Base-by-base conservation (phyloP, 2,113 vertebrate species). In the Micromys minutus region DNA sequence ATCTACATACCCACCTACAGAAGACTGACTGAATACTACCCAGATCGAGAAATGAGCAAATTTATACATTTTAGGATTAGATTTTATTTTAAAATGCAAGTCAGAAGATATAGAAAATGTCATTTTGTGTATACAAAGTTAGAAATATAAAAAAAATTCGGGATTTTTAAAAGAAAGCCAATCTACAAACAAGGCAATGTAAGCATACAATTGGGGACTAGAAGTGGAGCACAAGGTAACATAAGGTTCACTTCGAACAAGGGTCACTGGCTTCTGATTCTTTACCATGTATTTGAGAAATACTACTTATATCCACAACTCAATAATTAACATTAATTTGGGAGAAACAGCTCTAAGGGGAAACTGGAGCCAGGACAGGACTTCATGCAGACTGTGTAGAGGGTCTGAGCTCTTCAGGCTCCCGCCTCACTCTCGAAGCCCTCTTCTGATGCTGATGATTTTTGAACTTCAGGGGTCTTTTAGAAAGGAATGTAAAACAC, bases 1-100 rank as follows among this genome's bases (percentile, higher is more conserved):
- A 90, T 52, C 21, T 39, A 90, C 87, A 87, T 75, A 45, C 63
- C 63, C 34, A 94, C 26, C 5, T 61, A 93, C 1, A 65, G 39
- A 8, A 86, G 45, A 75, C 94, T 11, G 65, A 87, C 87, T 45
- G 63, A 67, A 76, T 81, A 92, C 47, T 24, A 31, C 3, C 59
- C 2, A 87, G 80, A 57, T 92, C 45, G 39, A 34, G 95, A 96
- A 96, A 90, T 36, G 34, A 95, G 89, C 50, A 85, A 76, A 94
- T 47, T 7, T 63, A 91, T 80, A 34, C 80, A 45, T 85, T 59
- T 69, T 72, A n/a, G 69, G 8, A 96, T 92, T 34, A 92, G 45
- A 83, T 71, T 19, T 87, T 89, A 74, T n/a, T 34, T 94, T 42
- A 96, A 95, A 91, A 75, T 45, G 24, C 47, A 87, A 91, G 26